Conservation (phyloP, 2,888 invertebrate genomes). For the Cancer borealis region DNA sequence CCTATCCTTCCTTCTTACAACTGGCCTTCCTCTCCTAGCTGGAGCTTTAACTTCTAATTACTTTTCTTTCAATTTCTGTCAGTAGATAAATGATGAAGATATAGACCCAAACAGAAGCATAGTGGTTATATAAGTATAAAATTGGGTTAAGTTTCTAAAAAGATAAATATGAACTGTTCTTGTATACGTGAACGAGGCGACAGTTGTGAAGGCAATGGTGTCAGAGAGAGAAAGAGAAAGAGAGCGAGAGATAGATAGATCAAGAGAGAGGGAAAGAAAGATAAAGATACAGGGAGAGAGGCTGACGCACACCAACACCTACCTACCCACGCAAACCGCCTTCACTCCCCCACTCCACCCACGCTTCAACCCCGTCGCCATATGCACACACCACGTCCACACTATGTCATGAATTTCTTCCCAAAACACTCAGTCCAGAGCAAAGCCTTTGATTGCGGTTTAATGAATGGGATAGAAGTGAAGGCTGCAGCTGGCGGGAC, state of each 20-base stretch:
- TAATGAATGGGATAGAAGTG: neutral
- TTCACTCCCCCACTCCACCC: neutral
- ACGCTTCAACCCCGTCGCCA: neutral
- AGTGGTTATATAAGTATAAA: neutral
- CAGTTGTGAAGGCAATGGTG: neutral
- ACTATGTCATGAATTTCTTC: neutral
- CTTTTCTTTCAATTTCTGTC: neutral
- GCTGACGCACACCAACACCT: neutral
- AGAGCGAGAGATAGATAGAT: neutral
- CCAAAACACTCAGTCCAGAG: neutral
- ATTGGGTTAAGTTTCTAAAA: neutral
- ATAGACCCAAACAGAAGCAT: neutral
- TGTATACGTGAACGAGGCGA: neutral
- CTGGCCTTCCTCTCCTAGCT: no score
- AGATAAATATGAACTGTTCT: neutral
- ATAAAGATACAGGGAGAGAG: no score
- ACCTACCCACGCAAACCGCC: neutral
- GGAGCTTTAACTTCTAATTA: no score
- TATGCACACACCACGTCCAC: no score
- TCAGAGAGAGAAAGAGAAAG: constrained; percentile 13
- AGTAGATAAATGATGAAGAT: neutral
- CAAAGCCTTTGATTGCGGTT: neutral
- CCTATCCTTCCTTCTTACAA: no score
- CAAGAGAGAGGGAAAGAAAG: no score
- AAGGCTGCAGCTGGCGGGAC: neutral